Evolutionary conservation across 2,888 invertebrate species (phyloP).

Genomic region (Ochropleura plecta): DNA sequence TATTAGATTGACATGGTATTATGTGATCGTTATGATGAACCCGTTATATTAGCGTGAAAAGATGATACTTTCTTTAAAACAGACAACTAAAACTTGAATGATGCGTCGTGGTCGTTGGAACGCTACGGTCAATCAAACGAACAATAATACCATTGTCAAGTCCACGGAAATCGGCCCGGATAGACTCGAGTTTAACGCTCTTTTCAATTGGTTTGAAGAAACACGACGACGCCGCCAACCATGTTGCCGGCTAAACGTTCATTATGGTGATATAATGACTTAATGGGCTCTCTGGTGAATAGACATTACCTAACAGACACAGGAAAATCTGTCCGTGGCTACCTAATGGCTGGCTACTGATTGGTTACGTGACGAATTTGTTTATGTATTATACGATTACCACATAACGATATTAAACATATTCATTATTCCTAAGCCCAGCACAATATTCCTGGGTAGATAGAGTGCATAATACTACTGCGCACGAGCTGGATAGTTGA

Average conservation of each 20-base stretch:
- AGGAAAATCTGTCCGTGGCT: slow-evolving; percentile 68
- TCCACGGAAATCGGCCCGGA: slow-evolving; percentile 75
- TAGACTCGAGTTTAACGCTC: slow-evolving; percentile 66
- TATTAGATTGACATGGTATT: slow-evolving; percentile 56
- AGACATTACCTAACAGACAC: slow-evolving; percentile 68
- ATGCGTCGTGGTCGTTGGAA: slow-evolving; percentile 49
- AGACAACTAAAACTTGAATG: slow-evolving; percentile 37
- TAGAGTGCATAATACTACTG: slow-evolving; percentile 20
- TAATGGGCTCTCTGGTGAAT: slow-evolving; percentile 69
- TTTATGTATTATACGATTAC: slow-evolving; percentile 26
- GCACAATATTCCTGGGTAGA: slow-evolving; percentile 10
- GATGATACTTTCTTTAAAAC: slow-evolving; percentile 23
- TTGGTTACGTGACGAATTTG: slow-evolving; percentile 38
- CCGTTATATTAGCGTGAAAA: slow-evolving; percentile 52
- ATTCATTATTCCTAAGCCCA: slow-evolving; percentile 8
- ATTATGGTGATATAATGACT: slow-evolving; percentile 74
- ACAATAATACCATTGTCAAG: slow-evolving; percentile 83
- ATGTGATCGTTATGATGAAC: slow-evolving; percentile 34
- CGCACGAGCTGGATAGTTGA: slow-evolving; percentile 29
- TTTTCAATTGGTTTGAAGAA: slow-evolving; percentile 78
- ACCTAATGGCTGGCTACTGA: slow-evolving; percentile 34
- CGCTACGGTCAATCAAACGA: slow-evolving; percentile 63
- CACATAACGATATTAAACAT: slow-evolving; percentile 7
- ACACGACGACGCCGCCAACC: slow-evolving; percentile 49
- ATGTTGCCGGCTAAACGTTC: slow-evolving; percentile 59